Evolutionary conservation across 2,797 vertebrate genomes (phyloP).

Genomic region (Spea hammondii): DNA sequence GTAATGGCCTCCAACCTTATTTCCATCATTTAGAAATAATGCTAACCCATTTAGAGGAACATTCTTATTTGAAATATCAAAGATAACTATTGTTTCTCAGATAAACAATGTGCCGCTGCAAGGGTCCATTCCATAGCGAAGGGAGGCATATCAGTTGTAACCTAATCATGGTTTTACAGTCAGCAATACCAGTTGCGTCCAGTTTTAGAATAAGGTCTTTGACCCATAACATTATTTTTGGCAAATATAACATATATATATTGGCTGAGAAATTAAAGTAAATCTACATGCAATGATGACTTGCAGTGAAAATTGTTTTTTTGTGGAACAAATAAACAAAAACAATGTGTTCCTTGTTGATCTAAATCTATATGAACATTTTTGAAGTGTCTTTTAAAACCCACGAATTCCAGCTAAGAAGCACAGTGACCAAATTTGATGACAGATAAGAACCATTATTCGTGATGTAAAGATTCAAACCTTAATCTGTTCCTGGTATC

Average conservation of each 20-base stretch:
- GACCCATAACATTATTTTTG: background rate
- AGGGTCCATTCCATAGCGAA: background rate
- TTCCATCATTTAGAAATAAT: too few species aligned
- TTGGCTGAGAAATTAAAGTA: background rate
- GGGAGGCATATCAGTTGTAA: background rate
- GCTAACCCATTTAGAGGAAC: background rate
- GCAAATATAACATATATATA: background rate
- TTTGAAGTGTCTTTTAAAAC: too few species aligned
- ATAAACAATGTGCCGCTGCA: background rate
- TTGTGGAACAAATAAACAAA: too few species aligned
- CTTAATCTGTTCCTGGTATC: too few species aligned
- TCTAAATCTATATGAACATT: too few species aligned
- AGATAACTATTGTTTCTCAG: background rate
- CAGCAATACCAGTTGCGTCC: background rate
- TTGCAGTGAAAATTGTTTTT: conserved; percentile 3
- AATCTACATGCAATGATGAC: background rate
- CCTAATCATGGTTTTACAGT: background rate
- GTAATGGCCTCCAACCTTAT: too few species aligned
- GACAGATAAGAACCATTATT: too few species aligned
- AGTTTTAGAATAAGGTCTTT: background rate
- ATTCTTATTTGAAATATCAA: background rate
- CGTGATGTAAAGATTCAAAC: too few species aligned
- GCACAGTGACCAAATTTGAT: too few species aligned
- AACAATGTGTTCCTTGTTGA: too few species aligned
- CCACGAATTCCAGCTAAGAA: too few species aligned